Percentiles rank a stretch among this genome's conserved stretches.
These are phyloP conservation scores for Porites rus DNA, from an alignment of 92 coral and sea anemone species.

Conservation along the genomic window DNA sequence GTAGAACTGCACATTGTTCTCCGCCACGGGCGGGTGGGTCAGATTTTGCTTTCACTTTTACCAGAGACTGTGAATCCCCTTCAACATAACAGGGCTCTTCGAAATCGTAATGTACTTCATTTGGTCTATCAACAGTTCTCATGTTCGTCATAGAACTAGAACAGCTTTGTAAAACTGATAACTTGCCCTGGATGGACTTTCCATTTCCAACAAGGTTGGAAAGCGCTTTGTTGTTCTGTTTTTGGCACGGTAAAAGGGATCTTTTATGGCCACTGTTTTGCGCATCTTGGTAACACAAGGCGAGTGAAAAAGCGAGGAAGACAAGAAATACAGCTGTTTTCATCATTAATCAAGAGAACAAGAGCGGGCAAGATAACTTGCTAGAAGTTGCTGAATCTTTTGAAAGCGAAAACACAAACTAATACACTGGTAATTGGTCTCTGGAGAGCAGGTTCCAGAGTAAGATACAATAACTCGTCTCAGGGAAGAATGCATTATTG, in stretches of 20 bases:
- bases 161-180: too few relatives aligned
- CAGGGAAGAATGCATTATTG: too few relatives aligned
- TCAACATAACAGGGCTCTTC: neutral
- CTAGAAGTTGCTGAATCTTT: too few relatives aligned
- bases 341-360: neutral
- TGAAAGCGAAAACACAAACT: too few relatives aligned
- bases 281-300: neutral
- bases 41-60: too few relatives aligned
- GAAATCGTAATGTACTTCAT: neutral
- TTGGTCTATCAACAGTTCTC: neutral
- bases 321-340: neutral
- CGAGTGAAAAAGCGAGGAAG: neutral
- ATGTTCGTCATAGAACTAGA: neutral
- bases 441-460: too few relatives aligned
- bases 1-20: neutral
- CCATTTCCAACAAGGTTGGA: neutral
- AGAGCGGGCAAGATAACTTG: neutral
- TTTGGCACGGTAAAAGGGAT: neutral
- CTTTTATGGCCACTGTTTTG: neutral
- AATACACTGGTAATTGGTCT: too few relatives aligned
- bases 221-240: neutral
- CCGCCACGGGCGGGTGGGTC: neutral
- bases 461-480: too few relatives aligned
- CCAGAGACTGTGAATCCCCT: too few relatives aligned
- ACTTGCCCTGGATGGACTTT: neutral